These are phyloP conservation scores for Neoarius graeffei DNA, from an alignment of 2,113 vertebrate species.

Conservation along the genomic window DNA sequence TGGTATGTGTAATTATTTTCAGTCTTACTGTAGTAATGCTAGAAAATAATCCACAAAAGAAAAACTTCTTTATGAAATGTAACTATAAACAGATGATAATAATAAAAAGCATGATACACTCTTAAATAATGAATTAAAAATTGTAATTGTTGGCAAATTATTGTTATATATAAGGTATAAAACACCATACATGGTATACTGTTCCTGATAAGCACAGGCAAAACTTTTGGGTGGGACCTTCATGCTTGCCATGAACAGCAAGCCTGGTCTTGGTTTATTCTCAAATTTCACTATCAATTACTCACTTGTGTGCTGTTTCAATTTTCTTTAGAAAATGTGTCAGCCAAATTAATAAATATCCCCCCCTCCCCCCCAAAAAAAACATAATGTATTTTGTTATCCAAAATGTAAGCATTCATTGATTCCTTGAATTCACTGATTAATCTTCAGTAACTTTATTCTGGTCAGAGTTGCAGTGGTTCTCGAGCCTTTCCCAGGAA, in stretches of 20 bases:
- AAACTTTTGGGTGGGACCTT: background rate
- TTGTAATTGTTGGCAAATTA: too few species aligned
- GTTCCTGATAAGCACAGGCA: background rate
- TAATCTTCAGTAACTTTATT: background rate
- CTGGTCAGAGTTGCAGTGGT: background rate
- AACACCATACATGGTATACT: background rate
- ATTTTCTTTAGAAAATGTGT: background rate
- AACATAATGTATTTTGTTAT: background rate
- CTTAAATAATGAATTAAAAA: background rate
- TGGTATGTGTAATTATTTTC: background rate
- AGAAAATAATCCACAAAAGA: too few species aligned
- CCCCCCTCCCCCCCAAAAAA: too few species aligned
- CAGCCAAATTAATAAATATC: background rate
- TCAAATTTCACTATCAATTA: background rate
- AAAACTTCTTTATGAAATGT: background rate
- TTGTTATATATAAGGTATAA: background rate
- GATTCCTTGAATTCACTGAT: background rate
- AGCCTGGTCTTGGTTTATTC: background rate
- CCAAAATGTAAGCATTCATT: background rate
- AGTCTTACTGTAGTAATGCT: background rate
- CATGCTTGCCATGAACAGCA: background rate
- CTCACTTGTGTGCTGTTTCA: background rate
- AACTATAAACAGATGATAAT: background rate
- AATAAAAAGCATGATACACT: background rate
- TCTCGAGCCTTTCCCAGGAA: background rate